Conservation (phyloP, 2,113 vertebrate genomes). For the Hippoglossus stenolepis region DNA sequence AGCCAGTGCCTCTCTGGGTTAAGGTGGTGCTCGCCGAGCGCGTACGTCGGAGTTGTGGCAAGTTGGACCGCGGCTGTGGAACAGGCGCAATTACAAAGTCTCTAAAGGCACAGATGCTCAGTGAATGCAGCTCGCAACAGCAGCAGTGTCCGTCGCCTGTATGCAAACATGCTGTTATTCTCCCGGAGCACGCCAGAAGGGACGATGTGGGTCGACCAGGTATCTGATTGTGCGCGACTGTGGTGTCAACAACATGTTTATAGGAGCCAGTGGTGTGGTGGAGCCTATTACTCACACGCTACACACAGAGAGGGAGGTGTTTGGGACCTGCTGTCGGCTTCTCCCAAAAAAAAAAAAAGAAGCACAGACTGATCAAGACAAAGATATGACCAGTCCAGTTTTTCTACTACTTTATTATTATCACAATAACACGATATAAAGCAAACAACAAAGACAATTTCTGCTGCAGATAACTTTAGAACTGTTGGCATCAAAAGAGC, state of each 20-base stretch:
- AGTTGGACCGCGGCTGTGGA: conserved; percentile 54
- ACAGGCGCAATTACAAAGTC: conserved; percentile 50
- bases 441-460: too few species aligned
- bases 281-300: conserved; percentile 49
- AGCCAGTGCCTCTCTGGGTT: conserved; percentile 48
- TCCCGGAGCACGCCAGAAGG: conserved; percentile 39
- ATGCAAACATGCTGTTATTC: conserved; percentile 56
- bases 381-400: background rate
- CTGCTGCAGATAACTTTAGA: too few species aligned
- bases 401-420: background rate
- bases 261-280: conserved; percentile 51
- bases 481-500: too few species aligned
- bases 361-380: background rate
- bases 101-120: conserved; percentile 72
- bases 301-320: conserved; percentile 48
- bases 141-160: conserved; percentile 16
- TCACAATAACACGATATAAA: too few species aligned
- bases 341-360: background rate
- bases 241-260: conserved; percentile 64
- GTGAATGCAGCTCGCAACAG: conserved; percentile 22
- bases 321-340: conserved; percentile 13
- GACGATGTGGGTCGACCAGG: conserved; percentile 28
- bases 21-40: conserved; percentile 30
- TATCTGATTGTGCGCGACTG: conserved; percentile 46
- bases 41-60: conserved; percentile 52